Evolutionary conservation across 2,113 vertebrate genomes (phyloP).

Genomic region (Phaethon lepturus): DNA sequence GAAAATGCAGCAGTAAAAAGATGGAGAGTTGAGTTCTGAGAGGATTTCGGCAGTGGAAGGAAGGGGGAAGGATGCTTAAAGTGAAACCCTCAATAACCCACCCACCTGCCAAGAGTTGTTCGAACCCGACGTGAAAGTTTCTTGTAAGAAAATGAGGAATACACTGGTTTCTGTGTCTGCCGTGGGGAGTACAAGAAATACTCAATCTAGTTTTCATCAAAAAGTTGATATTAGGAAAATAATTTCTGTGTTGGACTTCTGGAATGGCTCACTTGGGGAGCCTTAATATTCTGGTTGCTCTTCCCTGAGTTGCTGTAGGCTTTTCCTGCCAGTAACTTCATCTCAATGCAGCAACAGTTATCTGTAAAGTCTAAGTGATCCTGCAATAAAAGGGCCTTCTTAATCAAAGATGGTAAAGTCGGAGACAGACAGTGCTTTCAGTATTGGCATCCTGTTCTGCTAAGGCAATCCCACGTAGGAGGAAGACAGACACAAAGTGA

Average conservation of each 20-base stretch:
- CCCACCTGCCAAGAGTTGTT: not conserved
- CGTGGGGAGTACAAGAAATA: not conserved
- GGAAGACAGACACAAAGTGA: slow-evolving; percentile 61
- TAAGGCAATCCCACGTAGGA: slow-evolving; percentile 57
- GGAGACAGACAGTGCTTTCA: slow-evolving; percentile 61
- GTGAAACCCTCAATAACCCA: not conserved
- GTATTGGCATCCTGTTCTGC: slow-evolving; percentile 58
- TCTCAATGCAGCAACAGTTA: slow-evolving; percentile 60
- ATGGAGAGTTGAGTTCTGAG: not conserved
- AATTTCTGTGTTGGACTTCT: not conserved
- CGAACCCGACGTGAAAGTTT: accelerated
- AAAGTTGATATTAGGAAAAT: not conserved
- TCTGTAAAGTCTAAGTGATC: slow-evolving; percentile 52
- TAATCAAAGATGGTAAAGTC: slow-evolving; percentile 58
- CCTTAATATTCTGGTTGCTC: slow-evolving; percentile 45
- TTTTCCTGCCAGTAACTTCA: slow-evolving; percentile 60
- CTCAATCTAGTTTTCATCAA: not conserved
- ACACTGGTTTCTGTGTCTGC: not conserved
- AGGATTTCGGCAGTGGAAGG: not conserved
- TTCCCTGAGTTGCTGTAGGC: not conserved
- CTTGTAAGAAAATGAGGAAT: not conserved
- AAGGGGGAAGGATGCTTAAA: not conserved
- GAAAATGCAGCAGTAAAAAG: not conserved
- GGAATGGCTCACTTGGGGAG: not conserved
- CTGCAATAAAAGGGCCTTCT: slow-evolving; percentile 57